Evolutionary conservation across 2,888 invertebrate genomes (phyloP).

Genomic region (Drosophila sordidapex): DNA sequence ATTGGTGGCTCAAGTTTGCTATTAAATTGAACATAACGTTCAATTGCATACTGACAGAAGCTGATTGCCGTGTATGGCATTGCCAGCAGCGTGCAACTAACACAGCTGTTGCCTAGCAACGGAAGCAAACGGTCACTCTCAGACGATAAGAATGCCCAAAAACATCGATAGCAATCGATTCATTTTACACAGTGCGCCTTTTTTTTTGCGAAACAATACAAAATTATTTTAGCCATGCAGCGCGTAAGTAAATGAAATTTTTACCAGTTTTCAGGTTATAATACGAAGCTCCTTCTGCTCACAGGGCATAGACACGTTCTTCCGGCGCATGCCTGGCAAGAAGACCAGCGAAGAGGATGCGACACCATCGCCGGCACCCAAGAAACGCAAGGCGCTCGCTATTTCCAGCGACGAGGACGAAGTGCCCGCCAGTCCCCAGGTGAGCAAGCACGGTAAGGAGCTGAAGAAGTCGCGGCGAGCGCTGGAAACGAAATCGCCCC

Average conservation of each 20-base stretch:
- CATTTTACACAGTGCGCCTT: slow-evolving; percentile 39
- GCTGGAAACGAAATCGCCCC: slow-evolving; percentile 37
- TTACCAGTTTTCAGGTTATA: too few relatives aligned
- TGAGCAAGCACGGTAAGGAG: slow-evolving; percentile 80
- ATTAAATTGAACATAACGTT: not conserved
- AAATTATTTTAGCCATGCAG: slow-evolving; percentile 63
- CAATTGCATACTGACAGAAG: not conserved
- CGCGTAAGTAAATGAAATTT: slow-evolving; percentile 62
- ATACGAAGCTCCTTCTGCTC: not conserved
- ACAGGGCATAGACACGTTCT: slow-evolving; percentile 76
- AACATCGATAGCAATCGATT: slow-evolving; percentile 36
- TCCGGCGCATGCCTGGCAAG: slow-evolving; percentile 57
- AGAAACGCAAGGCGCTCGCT: slow-evolving; percentile 82
- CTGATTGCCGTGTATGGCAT: not conserved
- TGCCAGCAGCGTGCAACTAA: slow-evolving; percentile 12
- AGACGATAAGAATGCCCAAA: slow-evolving; percentile 20
- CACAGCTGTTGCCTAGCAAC: not conserved
- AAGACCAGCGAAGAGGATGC: slow-evolving; percentile 60
- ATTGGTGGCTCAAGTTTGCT: not conserved
- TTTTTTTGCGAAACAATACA: slow-evolving; percentile 16
- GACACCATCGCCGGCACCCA: slow-evolving; percentile 41
- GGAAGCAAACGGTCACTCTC: slow-evolving; percentile 25
- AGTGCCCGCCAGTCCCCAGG: slow-evolving; percentile 86
- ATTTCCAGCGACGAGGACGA: slow-evolving; percentile 87
- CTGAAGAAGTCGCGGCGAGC: slow-evolving; percentile 84